Percentiles rank a stretch among this genome's conserved stretches.
Conservation (phyloP, 35 echinoderm and acorn worm genomes). For the Lytechinus variegatus region DNA sequence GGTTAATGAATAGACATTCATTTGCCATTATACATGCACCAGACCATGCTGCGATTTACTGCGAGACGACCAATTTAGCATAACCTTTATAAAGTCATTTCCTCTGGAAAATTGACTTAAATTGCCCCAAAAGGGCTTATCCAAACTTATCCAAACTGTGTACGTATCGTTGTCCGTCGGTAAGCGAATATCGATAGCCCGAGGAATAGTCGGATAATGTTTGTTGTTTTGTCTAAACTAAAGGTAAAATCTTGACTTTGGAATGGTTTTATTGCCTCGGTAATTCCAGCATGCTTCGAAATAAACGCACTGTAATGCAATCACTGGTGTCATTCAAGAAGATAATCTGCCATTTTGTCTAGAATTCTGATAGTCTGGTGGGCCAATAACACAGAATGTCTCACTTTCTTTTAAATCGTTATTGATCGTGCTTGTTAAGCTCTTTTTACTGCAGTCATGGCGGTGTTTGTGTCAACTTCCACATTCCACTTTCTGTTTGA, state of each 20-base stretch:
- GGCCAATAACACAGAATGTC: no score
- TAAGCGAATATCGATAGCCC: not conserved
- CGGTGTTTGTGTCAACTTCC: no score
- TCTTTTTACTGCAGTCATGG: no score
- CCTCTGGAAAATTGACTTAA: no score
- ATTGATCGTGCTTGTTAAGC: no score
- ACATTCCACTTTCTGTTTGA: no score
- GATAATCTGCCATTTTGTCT: not conserved
- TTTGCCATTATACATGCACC: no score
- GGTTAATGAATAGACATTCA: no score
- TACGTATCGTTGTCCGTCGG: not conserved
- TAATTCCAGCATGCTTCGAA: not conserved
- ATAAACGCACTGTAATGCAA: constrained; percentile 1
- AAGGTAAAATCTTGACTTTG: not conserved
- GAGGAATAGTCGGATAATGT: not conserved
- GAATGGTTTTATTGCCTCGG: not conserved
- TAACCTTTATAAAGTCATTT: not conserved
- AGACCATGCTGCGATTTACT: not conserved
- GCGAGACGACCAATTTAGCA: not conserved
- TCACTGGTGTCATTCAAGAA: not conserved
- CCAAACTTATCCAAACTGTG: not conserved
- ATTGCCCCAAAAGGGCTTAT: no score
- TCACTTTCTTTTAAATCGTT: no score
- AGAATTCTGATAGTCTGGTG: not conserved
- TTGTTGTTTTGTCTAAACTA: not conserved